phyloP scores from a whole-genome alignment of 64 coral and sea anemone genomes.

The Stichodactyla helianthus region DNA sequence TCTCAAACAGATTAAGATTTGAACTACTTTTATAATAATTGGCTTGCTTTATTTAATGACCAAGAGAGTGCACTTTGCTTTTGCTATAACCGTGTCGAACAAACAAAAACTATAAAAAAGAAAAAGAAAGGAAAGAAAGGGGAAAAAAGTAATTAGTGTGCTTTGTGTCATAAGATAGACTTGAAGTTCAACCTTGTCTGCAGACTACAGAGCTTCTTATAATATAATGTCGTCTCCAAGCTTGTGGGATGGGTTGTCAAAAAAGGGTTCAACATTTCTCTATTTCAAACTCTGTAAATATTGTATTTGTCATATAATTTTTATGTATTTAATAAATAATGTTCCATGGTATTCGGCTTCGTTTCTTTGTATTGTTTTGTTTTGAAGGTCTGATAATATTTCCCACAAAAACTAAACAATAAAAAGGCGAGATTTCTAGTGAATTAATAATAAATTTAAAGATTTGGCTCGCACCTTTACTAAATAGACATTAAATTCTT shows the following conservation, averaged over 20 bases:
- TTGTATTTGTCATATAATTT: not conserved
- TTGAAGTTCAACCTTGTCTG: too few relatives aligned
- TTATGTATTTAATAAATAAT: conserved; percentile 1
- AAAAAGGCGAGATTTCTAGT: not conserved
- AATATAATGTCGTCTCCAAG: not conserved
- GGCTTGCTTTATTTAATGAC: not conserved
- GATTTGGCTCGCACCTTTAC: not conserved
- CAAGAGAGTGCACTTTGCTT: not conserved
- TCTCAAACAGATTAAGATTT: too few relatives aligned
- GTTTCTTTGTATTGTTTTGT: not conserved
- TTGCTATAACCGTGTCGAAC: not conserved
- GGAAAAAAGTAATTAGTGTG: too few relatives aligned
- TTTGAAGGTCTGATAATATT: not conserved
- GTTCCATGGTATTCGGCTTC: not conserved
- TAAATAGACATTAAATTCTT: not conserved
- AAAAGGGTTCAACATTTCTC: not conserved
- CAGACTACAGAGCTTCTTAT: not conserved
- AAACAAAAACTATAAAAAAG: too few relatives aligned
- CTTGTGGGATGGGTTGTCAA: not conserved
- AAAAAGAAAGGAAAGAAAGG: too few relatives aligned
- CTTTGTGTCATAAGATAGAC: too few relatives aligned
- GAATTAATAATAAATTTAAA: not conserved
- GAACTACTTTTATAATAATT: not conserved
- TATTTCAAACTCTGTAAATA: too few relatives aligned
- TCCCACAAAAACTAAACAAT: not conserved